Conservation (phyloP, 2,888 invertebrate genomes). For the Empis stercorea region DNA sequence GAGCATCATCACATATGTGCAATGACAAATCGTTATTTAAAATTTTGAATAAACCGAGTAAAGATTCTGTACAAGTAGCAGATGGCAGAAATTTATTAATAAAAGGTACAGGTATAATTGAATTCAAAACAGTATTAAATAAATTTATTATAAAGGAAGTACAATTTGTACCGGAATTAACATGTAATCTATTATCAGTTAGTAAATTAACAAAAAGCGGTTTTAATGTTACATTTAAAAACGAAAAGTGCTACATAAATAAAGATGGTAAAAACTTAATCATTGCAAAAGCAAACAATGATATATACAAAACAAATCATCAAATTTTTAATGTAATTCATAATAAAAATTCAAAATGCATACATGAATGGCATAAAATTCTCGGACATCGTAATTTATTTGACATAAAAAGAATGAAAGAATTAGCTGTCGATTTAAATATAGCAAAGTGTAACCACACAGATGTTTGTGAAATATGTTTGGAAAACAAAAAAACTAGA, state of each 20-base stretch:
- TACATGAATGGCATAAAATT: slow-evolving; percentile 12
- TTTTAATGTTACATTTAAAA: slow-evolving; percentile 8
- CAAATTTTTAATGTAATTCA: background rate
- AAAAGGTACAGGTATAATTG: slow-evolving; percentile 8
- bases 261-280: background rate
- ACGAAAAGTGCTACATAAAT: slow-evolving; percentile 5
- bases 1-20: slow-evolving; percentile 13
- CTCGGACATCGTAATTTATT: slow-evolving; percentile 11
- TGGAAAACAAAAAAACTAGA: slow-evolving; percentile 15
- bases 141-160: slow-evolving; percentile 8
- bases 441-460: slow-evolving; percentile 8
- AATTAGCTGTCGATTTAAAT: slow-evolving; percentile 5
- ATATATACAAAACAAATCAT: slow-evolving; percentile 1
- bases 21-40: slow-evolving; percentile 11
- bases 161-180: slow-evolving; percentile 11
- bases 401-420: slow-evolving; percentile 6
- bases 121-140: slow-evolving; percentile 2
- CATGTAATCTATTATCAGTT: slow-evolving; percentile 11
- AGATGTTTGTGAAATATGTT: slow-evolving; percentile 11
- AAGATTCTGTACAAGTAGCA: slow-evolving; percentile 9
- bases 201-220: slow-evolving; percentile 4
- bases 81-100: slow-evolving; percentile 10
- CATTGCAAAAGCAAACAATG: slow-evolving; percentile 1
- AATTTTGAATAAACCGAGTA: slow-evolving; percentile 9
- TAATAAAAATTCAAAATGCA: slow-evolving; percentile 4